Percentiles rank a stretch among this genome's conserved stretches.
These are phyloP conservation scores for Galaxias olidus DNA, from an alignment of 2,797 vertebrate genomes.

Conservation along the genomic window DNA sequence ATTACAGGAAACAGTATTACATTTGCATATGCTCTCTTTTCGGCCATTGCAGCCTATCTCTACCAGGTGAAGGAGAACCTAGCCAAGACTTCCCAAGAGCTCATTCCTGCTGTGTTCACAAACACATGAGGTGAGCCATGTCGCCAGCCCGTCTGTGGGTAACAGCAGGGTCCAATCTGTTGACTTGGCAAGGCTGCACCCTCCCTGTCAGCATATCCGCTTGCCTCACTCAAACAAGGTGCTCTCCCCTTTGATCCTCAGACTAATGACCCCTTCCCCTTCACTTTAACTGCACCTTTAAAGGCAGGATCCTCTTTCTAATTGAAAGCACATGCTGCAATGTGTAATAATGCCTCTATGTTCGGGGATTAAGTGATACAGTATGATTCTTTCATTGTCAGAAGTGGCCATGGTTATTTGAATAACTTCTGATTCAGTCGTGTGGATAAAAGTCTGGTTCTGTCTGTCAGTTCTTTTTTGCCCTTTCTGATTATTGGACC, in stretches of 20 bases:
- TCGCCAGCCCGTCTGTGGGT: background rate
- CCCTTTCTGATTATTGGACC: too few species aligned
- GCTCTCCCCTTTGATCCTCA: constrained; percentile 57
- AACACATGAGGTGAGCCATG: constrained; percentile 71
- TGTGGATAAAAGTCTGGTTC: too few species aligned
- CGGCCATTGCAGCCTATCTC: constrained; percentile 55
- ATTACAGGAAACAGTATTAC: too few species aligned
- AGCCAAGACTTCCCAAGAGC: constrained; percentile 56
- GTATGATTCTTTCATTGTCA: too few species aligned
- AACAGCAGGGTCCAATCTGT: constrained; percentile 50
- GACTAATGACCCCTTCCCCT: constrained; percentile 44
- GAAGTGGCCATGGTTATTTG: too few species aligned
- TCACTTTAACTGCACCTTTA: constrained; percentile 41
- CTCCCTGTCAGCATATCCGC: constrained; percentile 44
- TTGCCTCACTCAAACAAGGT: constrained; percentile 14
- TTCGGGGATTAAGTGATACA: background rate
- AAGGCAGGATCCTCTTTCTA: constrained; percentile 38
- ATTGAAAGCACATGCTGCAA: constrained; percentile 15
- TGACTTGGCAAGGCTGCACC: constrained; percentile 43
- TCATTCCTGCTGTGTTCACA: constrained; percentile 68
- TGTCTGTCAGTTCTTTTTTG: too few species aligned
- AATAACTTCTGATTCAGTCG: too few species aligned
- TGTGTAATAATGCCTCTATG: background rate
- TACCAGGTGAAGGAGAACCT: constrained; percentile 67
- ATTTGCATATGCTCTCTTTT: too few species aligned